Percentiles rank a stretch among this genome's conserved stretches.
These are phyloP conservation scores for Ornithorhynchus anatinus DNA, from an alignment of 2,113 vertebrate genomes.

Conservation along the genomic window DNA sequence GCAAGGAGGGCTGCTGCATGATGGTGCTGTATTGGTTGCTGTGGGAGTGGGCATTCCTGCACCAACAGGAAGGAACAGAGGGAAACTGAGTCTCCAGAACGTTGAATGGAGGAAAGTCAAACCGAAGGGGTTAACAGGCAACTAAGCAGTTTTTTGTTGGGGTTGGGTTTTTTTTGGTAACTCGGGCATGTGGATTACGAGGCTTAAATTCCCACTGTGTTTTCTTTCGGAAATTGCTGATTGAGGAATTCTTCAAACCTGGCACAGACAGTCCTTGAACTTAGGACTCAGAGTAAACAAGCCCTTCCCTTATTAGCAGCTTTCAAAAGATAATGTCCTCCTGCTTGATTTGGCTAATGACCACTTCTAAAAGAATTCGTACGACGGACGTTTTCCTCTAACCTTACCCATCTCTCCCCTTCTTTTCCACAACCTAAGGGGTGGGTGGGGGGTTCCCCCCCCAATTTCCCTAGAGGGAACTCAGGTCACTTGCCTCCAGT, in stretches of 20 bases:
- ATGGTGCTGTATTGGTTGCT: slow-evolving; percentile 85
- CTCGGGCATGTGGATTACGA: background rate
- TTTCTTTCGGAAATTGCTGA: background rate
- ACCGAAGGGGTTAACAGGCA: background rate
- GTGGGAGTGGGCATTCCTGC: slow-evolving; percentile 83
- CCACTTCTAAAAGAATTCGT: slow-evolving; percentile 10
- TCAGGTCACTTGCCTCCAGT: slow-evolving; percentile 84
- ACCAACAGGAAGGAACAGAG: background rate
- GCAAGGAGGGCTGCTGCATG: slow-evolving; percentile 84
- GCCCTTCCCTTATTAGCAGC: background rate
- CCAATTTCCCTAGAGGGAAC: background rate
- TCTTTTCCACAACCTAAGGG: background rate
- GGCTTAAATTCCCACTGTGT: background rate
- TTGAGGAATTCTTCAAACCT: background rate
- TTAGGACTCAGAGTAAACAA: background rate
- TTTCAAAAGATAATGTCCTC: background rate
- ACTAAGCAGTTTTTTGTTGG: background rate
- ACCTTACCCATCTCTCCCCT: too few species aligned
- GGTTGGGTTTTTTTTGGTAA: background rate
- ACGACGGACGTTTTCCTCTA: background rate
- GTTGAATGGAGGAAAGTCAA: background rate
- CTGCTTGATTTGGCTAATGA: background rate
- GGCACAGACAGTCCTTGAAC: background rate
- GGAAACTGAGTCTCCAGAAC: background rate
- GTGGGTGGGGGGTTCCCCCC: too few species aligned